Evolutionary conservation across 2,888 invertebrate species (phyloP), one percentile per base, ranked within the genome.

Genomic region (Caradrina kadenii): DNA sequence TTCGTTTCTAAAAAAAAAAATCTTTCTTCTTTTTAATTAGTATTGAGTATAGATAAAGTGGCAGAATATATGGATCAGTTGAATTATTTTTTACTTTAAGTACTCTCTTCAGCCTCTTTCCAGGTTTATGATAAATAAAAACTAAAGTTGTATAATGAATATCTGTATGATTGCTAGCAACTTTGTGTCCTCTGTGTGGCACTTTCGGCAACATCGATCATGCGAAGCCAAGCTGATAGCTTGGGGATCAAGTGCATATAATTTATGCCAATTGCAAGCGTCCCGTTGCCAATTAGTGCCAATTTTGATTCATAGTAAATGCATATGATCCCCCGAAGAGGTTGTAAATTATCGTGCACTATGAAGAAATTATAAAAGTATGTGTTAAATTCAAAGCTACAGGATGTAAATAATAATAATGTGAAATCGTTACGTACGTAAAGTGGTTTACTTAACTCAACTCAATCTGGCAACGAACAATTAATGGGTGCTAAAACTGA

Each of bases 131-230:
- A 13, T 39, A 39, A 39, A 39, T 2, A 39, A 39, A 39, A 39
- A 39, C 39, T 39, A 39, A 39, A 8, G 39, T 10, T 39, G 10
- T 39, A 39, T 39, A 26, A 58, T 73, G 26, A 17, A 50, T 2
- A 0, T 62, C 35, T 52, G n/a, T n/a, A 55, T 73, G 22, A 73
- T 76, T 92, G 91, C 91, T 92, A 92, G 91, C 91, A 93, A 92
- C 88, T 87, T 85, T 50, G 56, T 67, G 8, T 31, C 62, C 72
- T 87, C 91, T 89, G 92, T 93, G 94, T 94, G 94, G 93, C 93
- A 90, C 88, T 73, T 71, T 69, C 70, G 81, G 79, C 82, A 88
- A 89, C 84, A 88, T 78, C 50, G 56, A 86, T 69, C 88, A 90
- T 89, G 88, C 90, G 63, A 87, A 87, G 88, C 86, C 64, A 87